Evolutionary conservation across 2,113 vertebrate genomes (phyloP).

Genomic region (Nothobranchius kuhntae): DNA sequence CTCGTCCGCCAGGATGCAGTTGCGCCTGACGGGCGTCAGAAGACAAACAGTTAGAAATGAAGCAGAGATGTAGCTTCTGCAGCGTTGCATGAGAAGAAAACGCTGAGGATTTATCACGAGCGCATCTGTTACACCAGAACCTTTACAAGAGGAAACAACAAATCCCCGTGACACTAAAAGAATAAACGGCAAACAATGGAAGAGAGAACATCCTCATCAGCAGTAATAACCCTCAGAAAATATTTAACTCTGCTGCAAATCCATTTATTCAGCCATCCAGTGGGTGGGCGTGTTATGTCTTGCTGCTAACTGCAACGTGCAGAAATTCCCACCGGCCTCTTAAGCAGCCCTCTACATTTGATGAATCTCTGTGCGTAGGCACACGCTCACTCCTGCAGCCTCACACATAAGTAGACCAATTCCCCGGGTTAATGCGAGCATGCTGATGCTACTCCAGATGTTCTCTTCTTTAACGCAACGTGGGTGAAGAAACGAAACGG

Average conservation of each 20-base stretch:
- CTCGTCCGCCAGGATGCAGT: slow-evolving; percentile 99
- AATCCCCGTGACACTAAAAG: slow-evolving; percentile 31
- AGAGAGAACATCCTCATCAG: slow-evolving; percentile 52
- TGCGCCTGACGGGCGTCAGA: slow-evolving; percentile 79
- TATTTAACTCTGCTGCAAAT: slow-evolving; percentile 48
- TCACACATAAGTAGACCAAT: slow-evolving; percentile 59
- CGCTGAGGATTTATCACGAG: too few relatives aligned
- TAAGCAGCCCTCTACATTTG: slow-evolving; percentile 69
- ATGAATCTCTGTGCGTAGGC: slow-evolving; percentile 66
- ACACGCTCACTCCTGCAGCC: slow-evolving; percentile 46
- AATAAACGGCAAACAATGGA: slow-evolving; percentile 36
- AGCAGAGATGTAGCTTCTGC: background rate
- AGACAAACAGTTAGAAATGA: background rate
- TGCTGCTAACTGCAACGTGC: slow-evolving; percentile 75
- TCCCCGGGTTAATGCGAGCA: slow-evolving; percentile 64
- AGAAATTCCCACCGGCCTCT: slow-evolving; percentile 74
- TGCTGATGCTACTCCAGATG: slow-evolving; percentile 50
- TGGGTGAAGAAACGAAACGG: slow-evolving; percentile 37
- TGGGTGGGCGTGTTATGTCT: slow-evolving; percentile 74
- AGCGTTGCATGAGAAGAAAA: too few relatives aligned
- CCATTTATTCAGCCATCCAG: slow-evolving; percentile 74
- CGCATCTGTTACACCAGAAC: background rate
- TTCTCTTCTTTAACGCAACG: slow-evolving; percentile 29
- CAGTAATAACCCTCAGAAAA: slow-evolving; percentile 49
- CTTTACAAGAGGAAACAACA: slow-evolving; percentile 1